Evolutionary conservation across 2,113 vertebrate species (phyloP), one percentile per base, ranked within the genome.

Genomic region (Sinosuthora webbiana): DNA sequence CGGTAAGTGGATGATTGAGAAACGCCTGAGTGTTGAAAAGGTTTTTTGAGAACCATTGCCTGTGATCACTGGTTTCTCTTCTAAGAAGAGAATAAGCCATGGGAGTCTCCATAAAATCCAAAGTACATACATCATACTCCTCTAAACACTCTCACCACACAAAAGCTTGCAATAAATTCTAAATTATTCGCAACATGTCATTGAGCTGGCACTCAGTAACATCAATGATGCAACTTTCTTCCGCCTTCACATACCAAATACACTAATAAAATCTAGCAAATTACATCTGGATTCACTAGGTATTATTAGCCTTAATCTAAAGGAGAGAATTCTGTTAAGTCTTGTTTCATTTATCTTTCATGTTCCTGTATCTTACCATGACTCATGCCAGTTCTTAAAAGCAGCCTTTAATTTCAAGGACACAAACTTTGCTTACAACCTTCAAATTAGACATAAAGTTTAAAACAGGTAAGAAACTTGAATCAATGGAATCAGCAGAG

Each of bases 241-340:
- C 53, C 85, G 67, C n/a, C 55, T 89, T 83, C 33, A 89, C 28
- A 45, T 27, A 82, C 22, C 24, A 91, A 95, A 81, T 44, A 84
- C 24, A 83, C 45, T 53, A 95, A 84, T 53, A 95, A 95, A 93
- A 87, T 39, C 17, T 33, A 91, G 37, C 13, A 92, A 89, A 89
- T 85, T 89, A 82, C 78, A 73, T 59, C 31, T 76, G 37, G 23
- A 69, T 89, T 67, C 69, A 91, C 30, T 49, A 81, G n/a, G 50
- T 18, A 2, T 87, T 94, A 82, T 89, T 87, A 89, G 60, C 31
- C 37, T 87, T 65, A 78, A 79, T 39, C 87, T 37, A 93, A 79
- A 85, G 49, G 14, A 83, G 10, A 57, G 8, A 55, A 15, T 28
- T 60, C 35, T 57, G 18, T 84, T 83, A 60, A 92, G 22, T 52